These are phyloP conservation scores for Argyrosomus regius DNA, from an alignment of 2,797 vertebrate species.

Conservation along the genomic window DNA sequence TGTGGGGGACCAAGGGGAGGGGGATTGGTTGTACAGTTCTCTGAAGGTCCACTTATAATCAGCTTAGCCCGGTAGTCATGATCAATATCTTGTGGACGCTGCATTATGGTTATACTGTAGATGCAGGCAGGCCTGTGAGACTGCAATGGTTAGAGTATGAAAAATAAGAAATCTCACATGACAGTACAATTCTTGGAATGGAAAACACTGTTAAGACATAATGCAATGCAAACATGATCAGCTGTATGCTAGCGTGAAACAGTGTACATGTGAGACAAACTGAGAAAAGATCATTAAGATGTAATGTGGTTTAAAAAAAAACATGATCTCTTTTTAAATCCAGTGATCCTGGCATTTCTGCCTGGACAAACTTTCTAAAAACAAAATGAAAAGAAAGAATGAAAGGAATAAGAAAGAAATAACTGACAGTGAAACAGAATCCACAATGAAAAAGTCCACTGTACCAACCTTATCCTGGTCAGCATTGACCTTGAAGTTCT, in stretches of 20 bases:
- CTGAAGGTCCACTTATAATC: constrained; percentile 76
- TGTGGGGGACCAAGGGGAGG: constrained; percentile 37
- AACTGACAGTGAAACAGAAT: constrained; percentile 13
- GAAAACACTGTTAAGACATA: constrained; percentile 24
- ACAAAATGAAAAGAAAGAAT: not conserved
- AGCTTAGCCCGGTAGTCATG: constrained; percentile 74
- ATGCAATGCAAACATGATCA: not conserved
- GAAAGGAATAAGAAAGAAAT: constrained; percentile 8
- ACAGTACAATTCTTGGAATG: not conserved
- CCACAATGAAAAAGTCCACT: not conserved
- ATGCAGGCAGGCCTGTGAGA: constrained; percentile 29
- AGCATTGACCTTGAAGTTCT: constrained; percentile 16
- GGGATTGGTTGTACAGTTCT: constrained; percentile 53
- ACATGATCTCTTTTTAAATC: not conserved
- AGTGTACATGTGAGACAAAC: not conserved
- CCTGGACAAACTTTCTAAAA: not conserved
- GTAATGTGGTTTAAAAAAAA: not conserved
- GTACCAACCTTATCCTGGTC: constrained; percentile 51
- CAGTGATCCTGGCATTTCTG: not conserved
- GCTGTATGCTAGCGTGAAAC: not conserved
- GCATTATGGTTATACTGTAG: constrained; percentile 57
- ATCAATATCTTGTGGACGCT: constrained; percentile 64
- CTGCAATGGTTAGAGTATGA: constrained; percentile 19
- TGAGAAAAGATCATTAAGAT: not conserved
- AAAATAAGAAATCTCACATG: constrained; percentile 7